Base-by-base conservation (phyloP, 2,797 vertebrate species). In the Poeciliopsis paucimaculata region DNA sequence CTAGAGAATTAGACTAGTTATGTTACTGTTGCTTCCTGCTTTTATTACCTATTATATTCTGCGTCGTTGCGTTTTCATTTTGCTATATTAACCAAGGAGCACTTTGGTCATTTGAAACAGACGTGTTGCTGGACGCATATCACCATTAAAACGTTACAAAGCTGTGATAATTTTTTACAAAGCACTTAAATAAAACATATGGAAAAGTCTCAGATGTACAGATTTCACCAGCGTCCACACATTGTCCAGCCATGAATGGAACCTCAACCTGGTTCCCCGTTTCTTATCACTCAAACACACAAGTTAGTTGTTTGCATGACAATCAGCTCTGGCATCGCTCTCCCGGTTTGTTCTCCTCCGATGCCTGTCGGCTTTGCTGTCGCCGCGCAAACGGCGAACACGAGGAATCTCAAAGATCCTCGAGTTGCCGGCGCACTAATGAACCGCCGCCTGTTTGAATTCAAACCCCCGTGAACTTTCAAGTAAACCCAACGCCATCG, bases 251-350 rank as follows among this genome's bases (percentile, higher is more conserved):
- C 68, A 76, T 13, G 77, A 75, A 90, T 92, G 86, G 78, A 92
- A 91, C 94, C 90, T 79, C 80, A 78, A 79, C 60, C 73, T 9
- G 13, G 75, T 81, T 78, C 79, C 84, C 78, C 78, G 86, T 91
- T 92, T 90, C 82, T 71, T 87, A 90, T 86, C 90, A 89, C 75
- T 90, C 85, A 87, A 79, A 86, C 86, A 88, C 87, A 92, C 85
- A 79, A 89, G 85, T 78, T 86, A 88, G 92, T 90, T 84, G 88
- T 87, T 84, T 83, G 41, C 36, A 60, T 49, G 70, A 84, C 82
- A 51, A 57, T 0, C 73, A 81, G 77, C 64, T 10, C 79, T 84
- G 90, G 89, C 88, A 82, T 94, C 91, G 88, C 87, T 92, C 89
- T 87, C 80, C 46, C 84, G 5, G 77, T 87, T 90, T 90, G 79